Evolutionary conservation across 2,797 vertebrate species (phyloP), one percentile per base, ranked within the genome.

Genomic region (Pachyuromys duprasi): DNA sequence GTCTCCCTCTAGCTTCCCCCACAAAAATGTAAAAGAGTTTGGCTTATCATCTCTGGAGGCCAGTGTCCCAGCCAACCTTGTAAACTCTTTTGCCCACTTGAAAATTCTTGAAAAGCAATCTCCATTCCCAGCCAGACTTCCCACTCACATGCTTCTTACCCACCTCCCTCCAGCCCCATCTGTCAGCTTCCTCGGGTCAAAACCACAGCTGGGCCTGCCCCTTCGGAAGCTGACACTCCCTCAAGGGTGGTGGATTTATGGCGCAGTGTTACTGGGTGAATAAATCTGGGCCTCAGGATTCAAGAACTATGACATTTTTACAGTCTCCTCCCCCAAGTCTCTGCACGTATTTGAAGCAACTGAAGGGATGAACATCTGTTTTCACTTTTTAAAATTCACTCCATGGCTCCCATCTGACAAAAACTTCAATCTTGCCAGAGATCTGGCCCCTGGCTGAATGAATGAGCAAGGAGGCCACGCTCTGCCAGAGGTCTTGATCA

Each of bases 241-340:
- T 65, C 69, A 39, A 97, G 78, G 24, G 97, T 75, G 90, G 96
- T 86, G 89, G 98, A 98, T 98, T 98, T 98, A 98, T 6, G 3
- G 95, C 45, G 5, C 95, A 93, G 96, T 96, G 96, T 98, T 98
- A 98, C 96, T 82, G 65, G 91, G 93, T 78, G 89, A 33, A 33
- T 97, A 97, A 98, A 65, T 95, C 97, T 97, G 96, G 98, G 97
- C 97, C 95, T 98, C 70, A 3, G 96, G 93, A 97, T 97, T 98
- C 98, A 97, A 97, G 98, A 97, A 96, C 97, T 98, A 95, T 98
- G 98, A 98, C 98, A 98, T 97, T 98, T 98, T 98, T 98, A 98
- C 95, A 97, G 97, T 97, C 97, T 97, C 94, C 96, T 96, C 96
- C 97, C 95, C 94, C 91, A 62, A 89, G 86, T 67, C 90, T 82